Evolutionary conservation across 2,113 vertebrate species (phyloP).

Genomic region (Hypomesus transpacificus): DNA sequence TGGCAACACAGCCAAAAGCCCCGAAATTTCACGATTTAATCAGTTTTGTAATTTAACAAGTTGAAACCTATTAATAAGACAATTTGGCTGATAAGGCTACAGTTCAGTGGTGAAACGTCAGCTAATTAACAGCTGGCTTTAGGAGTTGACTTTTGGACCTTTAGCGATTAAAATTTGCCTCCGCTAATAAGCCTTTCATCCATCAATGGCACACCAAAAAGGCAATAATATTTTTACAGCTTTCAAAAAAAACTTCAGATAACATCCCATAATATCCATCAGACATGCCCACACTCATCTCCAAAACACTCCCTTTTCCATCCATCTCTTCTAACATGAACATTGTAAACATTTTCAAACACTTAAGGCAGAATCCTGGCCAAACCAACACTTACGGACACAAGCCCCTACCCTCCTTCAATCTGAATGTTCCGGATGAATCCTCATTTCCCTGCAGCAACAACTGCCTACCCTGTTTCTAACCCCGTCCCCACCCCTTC

Average conservation of each 20-base stretch:
- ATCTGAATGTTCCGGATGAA: too few species aligned
- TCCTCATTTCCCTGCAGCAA: too few species aligned
- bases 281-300: too few species aligned
- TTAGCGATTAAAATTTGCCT: constrained; percentile 21
- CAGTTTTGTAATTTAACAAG: constrained; percentile 13
- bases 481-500: neutral
- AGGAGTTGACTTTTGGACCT: constrained; percentile 46
- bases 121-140: constrained; percentile 44
- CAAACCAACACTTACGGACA: too few species aligned
- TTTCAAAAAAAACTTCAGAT: neutral
- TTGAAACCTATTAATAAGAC: constrained; percentile 44
- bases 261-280: too few species aligned
- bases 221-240: constrained; percentile 37
- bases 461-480: neutral
- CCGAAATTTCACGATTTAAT: constrained; percentile 39
- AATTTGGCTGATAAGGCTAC: constrained; percentile 42
- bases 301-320: too few species aligned
- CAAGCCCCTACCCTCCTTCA: neutral
- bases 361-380: too few species aligned
- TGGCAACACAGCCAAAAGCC: neutral
- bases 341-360: too few species aligned
- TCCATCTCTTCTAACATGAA: too few species aligned
- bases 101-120: constrained; percentile 39
- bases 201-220: constrained; percentile 27
- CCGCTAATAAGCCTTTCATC: constrained; percentile 14